Evolutionary conservation across 1,140 invertebrate genomes (phyloP), one percentile per base, ranked within the genome.

Genomic region (Listronotus bonariensis): DNA sequence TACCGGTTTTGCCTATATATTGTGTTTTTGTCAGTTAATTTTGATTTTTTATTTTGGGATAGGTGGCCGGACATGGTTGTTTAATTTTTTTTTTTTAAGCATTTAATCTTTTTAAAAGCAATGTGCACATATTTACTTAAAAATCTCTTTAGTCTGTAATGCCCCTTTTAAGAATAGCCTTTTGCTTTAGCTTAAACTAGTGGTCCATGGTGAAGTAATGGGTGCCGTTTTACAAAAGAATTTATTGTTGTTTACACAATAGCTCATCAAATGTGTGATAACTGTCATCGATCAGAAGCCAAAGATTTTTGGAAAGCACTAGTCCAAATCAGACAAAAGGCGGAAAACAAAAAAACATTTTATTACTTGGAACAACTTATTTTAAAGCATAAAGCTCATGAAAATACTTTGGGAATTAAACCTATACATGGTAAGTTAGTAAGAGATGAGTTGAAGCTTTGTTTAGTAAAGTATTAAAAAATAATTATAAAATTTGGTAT

Each of bases 311-410:
- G 98, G 98, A 89, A 90, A 76, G 95, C 96, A 34, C 70, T 90
- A 76, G 91, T 94, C 31, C 92, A 95, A 86, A 86, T 95, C 0
- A 80, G 92, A 43, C 92, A 96, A 75, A 88, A 94, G 76, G 86
- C 90, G 0, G 89, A 92, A 60, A 98, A 98, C 78, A 97, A 97
- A 76, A 99, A 99, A 80, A 99, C 97, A 0, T 95, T 99, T 76
- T 99, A 92, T 77, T 99, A 99, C 77, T 82, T 99, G 74, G 98
- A 99, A 80, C 98, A 99, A 76, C 77, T 99, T 42, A 96, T 99
- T 74, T 80, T 99, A 53, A 99, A 99, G 77, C 91, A 98, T 77
- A 93, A 90, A 74, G 95, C 93, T 12, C 96, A 98, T 79, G 87
- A 89, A 68, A 90, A 95, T 73, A 92, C 95, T 14, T 81, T 97